These are phyloP conservation scores for Rhinoptilus africanus DNA, from an alignment of 2,113 vertebrate species.

Conservation along the genomic window DNA sequence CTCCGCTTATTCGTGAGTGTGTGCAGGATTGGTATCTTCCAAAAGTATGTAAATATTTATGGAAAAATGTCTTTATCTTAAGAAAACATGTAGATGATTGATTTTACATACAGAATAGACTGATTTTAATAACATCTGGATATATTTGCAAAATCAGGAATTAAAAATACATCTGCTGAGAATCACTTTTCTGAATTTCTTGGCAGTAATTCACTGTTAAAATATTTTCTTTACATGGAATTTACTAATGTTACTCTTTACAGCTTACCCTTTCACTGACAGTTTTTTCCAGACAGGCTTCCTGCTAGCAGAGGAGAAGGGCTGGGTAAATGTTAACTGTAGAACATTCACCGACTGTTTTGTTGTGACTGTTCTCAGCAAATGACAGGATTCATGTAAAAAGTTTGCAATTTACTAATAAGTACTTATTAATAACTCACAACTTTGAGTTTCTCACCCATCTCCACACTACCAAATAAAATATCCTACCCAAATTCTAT, in stretches of 20 bases:
- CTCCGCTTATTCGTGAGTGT: neutral
- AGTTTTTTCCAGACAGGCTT: conserved; percentile 5
- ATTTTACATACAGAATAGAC: neutral
- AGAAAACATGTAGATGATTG: neutral
- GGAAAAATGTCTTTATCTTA: neutral
- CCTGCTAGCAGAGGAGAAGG: neutral
- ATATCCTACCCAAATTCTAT: neutral
- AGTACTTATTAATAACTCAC: neutral
- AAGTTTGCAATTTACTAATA: neutral
- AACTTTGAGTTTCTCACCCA: neutral
- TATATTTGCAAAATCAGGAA: neutral
- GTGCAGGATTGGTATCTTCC: neutral
- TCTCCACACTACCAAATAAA: neutral
- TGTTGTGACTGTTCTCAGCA: neutral
- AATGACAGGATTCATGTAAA: neutral
- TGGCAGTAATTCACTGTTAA: conserved; percentile 3
- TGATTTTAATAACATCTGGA: neutral
- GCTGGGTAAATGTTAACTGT: neutral
- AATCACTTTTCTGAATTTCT: neutral
- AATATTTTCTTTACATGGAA: conserved; percentile 33
- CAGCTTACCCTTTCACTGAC: neutral
- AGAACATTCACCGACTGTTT: neutral
- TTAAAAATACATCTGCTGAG: neutral
- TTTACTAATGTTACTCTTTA: conserved; percentile 5
- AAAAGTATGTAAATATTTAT: neutral